Evolutionary conservation across 2,888 invertebrate species (phyloP).

Genomic region (Plebejus anna): DNA sequence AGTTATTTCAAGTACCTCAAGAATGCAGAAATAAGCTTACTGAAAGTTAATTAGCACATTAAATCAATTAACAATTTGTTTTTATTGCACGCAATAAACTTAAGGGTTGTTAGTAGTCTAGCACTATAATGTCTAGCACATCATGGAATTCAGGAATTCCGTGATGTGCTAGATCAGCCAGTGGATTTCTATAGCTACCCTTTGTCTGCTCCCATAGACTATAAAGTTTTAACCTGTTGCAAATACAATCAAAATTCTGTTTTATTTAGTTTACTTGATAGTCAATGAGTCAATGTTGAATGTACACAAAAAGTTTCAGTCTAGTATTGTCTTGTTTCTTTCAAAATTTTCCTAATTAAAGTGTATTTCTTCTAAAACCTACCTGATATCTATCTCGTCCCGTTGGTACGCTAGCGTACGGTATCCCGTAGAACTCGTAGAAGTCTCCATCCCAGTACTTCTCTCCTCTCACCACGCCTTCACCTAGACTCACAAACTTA

Average conservation of each 20-base stretch:
- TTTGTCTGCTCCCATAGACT: no score
- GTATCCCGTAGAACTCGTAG: slow-evolving; percentile 65
- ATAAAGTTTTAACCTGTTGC: no score
- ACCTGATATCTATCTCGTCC: slow-evolving; percentile 66
- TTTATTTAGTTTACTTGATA: no score
- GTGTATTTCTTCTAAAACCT: slow-evolving; percentile 28
- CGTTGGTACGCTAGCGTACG: slow-evolving; percentile 60
- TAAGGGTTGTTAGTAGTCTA: no score
- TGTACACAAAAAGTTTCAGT: no score
- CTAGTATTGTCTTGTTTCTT: no score
- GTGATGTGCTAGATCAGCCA: no score
- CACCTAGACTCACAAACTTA: slow-evolving; percentile 51
- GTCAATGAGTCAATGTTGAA: no score
- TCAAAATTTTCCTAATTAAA: no score
- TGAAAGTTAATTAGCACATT: background rate
- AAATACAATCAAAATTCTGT: no score
- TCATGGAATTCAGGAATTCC: background rate
- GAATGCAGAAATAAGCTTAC: background rate
- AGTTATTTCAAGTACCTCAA: background rate
- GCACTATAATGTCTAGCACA: background rate
- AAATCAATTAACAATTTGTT: background rate
- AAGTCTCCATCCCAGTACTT: slow-evolving; percentile 70
- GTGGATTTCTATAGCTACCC: no score
- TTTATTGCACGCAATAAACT: background rate
- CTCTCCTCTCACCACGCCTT: slow-evolving; percentile 56